These are phyloP conservation scores for Cinclus mexicanus DNA, from an alignment of 2,113 vertebrate genomes.

Conservation along the genomic window DNA sequence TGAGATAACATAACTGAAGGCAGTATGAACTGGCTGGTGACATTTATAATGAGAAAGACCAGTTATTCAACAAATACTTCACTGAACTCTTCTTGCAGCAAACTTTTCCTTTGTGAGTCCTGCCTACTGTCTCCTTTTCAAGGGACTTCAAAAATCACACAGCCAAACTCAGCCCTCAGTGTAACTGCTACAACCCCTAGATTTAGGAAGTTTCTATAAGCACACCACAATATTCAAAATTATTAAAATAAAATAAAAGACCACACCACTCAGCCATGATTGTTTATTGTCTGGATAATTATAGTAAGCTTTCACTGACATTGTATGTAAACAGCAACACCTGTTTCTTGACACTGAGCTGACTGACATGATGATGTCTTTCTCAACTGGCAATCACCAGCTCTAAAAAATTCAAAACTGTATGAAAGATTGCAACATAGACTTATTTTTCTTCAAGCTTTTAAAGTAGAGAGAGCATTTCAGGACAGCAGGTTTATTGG, in stretches of 20 bases:
- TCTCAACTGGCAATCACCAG: background rate
- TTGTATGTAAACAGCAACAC: background rate
- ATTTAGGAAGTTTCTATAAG: background rate
- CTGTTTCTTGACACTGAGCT: background rate
- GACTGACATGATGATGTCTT: background rate
- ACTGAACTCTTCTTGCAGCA: background rate
- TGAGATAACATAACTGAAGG: background rate
- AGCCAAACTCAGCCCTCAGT: background rate
- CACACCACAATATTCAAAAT: background rate
- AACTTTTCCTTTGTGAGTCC: background rate
- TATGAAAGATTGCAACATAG: background rate
- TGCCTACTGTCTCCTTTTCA: background rate
- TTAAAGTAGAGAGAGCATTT: background rate
- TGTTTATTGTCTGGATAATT: background rate
- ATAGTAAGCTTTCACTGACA: background rate
- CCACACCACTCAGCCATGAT: background rate
- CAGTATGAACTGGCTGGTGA: background rate
- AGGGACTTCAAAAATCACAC: background rate
- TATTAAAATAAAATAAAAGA: background rate
- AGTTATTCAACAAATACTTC: background rate
- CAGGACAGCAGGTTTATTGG: background rate
- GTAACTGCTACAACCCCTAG: background rate
- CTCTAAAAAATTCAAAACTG: background rate
- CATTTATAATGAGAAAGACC: background rate
- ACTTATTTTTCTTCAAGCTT: background rate